Percentiles rank a stretch among this genome's conserved stretches.
Evolutionary conservation across 2,113 vertebrate species (phyloP).

Genomic region (Sorex araneus): DNA sequence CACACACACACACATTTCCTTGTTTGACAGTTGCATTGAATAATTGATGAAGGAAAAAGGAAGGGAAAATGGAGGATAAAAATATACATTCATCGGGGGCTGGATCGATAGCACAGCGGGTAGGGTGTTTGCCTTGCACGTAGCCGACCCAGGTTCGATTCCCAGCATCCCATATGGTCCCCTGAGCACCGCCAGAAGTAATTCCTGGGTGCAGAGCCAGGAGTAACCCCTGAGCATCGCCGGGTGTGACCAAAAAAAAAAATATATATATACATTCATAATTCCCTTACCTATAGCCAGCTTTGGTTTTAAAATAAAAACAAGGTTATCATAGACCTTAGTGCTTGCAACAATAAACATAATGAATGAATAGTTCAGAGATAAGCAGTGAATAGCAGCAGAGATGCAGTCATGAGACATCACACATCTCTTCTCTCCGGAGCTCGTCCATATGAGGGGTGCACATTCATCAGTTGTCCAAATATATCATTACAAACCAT

Average conservation of each 20-base stretch:
- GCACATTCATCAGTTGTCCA: neutral
- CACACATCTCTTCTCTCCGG: neutral
- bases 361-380: neutral
- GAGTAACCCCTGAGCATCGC: too few relatives aligned
- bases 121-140: too few relatives aligned
- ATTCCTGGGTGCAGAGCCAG: too few relatives aligned
- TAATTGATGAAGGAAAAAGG: neutral
- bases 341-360: neutral
- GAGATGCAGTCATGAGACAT: neutral
- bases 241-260: neutral
- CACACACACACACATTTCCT: too few relatives aligned
- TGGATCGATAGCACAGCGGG: too few relatives aligned
- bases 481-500: conserved; percentile 50
- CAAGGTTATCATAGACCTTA: conserved; percentile 26
- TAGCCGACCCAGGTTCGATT: too few relatives aligned
- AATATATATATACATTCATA: neutral
- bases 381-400: neutral
- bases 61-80: neutral
- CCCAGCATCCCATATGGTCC: too few relatives aligned
- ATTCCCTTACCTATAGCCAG: neutral
- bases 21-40: neutral
- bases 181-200: too few relatives aligned
- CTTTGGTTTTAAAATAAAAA: conserved; percentile 34
- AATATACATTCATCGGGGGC: neutral
- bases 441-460: neutral